phyloP scores from a whole-genome alignment of 2,888 invertebrate species.

The Cerastis rubricosa region DNA sequence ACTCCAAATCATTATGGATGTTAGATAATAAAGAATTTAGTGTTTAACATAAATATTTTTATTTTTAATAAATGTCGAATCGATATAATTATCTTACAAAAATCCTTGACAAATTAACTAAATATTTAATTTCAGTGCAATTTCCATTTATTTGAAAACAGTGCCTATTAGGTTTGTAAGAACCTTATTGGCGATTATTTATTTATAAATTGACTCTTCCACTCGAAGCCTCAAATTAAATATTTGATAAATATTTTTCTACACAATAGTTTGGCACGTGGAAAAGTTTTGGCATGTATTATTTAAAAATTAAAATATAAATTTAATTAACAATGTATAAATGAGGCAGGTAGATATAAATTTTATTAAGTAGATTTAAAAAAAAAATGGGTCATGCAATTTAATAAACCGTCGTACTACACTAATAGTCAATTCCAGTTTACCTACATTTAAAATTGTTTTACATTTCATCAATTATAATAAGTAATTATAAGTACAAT shows the following conservation, averaged over 20 bases:
- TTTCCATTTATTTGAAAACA: constrained; percentile 34
- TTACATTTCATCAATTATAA: constrained; percentile 40
- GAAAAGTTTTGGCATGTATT: constrained; percentile 40
- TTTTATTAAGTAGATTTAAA: not conserved
- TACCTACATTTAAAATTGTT: constrained; percentile 45
- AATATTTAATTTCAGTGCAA: constrained; percentile 18
- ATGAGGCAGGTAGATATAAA: constrained; percentile 4
- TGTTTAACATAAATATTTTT: not conserved
- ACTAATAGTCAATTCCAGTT: constrained; percentile 64
- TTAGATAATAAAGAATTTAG: not conserved
- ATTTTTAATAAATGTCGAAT: constrained; percentile 9
- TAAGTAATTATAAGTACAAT: constrained; percentile 24
- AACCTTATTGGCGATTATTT: constrained; percentile 39
- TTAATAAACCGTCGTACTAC: constrained; percentile 25
- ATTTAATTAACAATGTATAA: constrained; percentile 4
- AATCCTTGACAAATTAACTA: constrained; percentile 18
- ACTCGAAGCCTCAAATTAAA: constrained; percentile 29
- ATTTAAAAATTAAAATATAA: not conserved
- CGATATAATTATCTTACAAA: constrained; percentile 35
- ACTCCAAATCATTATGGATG: constrained; percentile 25
- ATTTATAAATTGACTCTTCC: constrained; percentile 49
- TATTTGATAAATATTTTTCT: constrained; percentile 23
- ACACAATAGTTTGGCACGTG: constrained; percentile 57
- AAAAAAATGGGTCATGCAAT: not conserved
- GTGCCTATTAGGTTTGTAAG: constrained; percentile 25